These are phyloP conservation scores for Panthera leo DNA, from an alignment of 2,113 vertebrate species.

Conservation along the genomic window DNA sequence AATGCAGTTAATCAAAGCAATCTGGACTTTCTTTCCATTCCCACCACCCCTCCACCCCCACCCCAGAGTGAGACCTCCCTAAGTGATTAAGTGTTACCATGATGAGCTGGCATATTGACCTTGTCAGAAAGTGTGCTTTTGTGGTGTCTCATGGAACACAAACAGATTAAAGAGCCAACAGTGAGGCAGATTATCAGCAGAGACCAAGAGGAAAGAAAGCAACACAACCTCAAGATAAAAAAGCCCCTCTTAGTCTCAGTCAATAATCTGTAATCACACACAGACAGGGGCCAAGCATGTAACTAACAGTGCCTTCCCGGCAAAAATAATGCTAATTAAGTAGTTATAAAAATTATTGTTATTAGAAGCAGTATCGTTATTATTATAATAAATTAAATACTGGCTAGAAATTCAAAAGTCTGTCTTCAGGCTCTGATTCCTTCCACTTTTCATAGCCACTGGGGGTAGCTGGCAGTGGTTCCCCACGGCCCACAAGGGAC, in stretches of 20 bases:
- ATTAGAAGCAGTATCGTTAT: conserved; percentile 65
- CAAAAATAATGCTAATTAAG: conserved; percentile 65
- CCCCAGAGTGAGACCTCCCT: conserved; percentile 36
- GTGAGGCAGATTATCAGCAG: conserved; percentile 38
- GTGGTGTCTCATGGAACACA: conserved; percentile 50
- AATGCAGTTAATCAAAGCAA: conserved; percentile 78
- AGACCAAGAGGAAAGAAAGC: conserved; percentile 47
- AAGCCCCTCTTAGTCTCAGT: background rate
- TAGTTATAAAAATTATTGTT: conserved; percentile 68
- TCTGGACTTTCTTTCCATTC: conserved; percentile 73
- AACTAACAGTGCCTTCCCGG: conserved; percentile 44
- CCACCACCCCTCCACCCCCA: conserved; percentile 39
- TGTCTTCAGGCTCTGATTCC: conserved; percentile 51
- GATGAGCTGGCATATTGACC: conserved; percentile 48
- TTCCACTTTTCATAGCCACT: background rate
- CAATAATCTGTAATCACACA: conserved; percentile 68
- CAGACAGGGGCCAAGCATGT: conserved; percentile 25
- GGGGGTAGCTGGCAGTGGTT: background rate
- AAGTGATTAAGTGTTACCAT: conserved; percentile 66
- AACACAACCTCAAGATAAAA: conserved; percentile 55
- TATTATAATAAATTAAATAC: conserved; percentile 67
- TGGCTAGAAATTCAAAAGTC: conserved; percentile 63
- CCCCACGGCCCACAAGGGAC: background rate
- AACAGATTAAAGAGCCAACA: conserved; percentile 54
- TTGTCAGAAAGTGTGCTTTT: conserved; percentile 52